Evolutionary conservation across 2,113 vertebrate species (phyloP), one percentile per base, ranked within the genome.

Genomic region (Ictidomys tridecemlineatus): DNA sequence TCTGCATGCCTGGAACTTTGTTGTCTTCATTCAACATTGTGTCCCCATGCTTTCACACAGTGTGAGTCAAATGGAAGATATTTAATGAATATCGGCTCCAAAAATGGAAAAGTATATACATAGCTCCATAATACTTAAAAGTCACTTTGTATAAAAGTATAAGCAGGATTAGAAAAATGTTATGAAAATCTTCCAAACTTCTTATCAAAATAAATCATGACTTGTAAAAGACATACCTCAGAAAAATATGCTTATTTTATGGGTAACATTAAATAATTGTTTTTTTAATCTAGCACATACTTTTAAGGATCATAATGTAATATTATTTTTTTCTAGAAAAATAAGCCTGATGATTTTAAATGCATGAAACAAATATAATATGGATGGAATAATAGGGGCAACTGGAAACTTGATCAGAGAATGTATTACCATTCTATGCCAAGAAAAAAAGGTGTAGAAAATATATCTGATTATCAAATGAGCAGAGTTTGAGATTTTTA

Each of bases 181-280:
- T 86, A n/a, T 17, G 42, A 82, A 91, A 80, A 16, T 24, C 26
- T n/a, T 39, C 30, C 17, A 78, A 7, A 32, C 61, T 89, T 93
- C 39, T 89, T n/a, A 85, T 67, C 14, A 82, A 74, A 94, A 73
- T 17, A 85, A 82, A 65, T 34, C 2, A 39, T 67, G 17, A 53
- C 53, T 85, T 80, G 61, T 32, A 67, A 92, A 85, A 39, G 1
- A 85, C 18, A 14, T 39, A 73, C 9, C 14, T 53, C 74, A 9
- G 51, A 70, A 96, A 96, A 96, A 78, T 34, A 2, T 14, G 4
- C 83, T 96, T 95, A 77, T 83, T 80, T 83, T 42, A 26, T 26
- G 0, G 0, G 5, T n/a, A 85, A 89, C 13, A 28, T 28, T 79
- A 58, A 61, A 6, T 61, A 63, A 5, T 10, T 37, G 14, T 16